These are phyloP conservation scores for Barypeithes pellucidus DNA, from an alignment of 2,888 invertebrate genomes.

Conservation along the genomic window DNA sequence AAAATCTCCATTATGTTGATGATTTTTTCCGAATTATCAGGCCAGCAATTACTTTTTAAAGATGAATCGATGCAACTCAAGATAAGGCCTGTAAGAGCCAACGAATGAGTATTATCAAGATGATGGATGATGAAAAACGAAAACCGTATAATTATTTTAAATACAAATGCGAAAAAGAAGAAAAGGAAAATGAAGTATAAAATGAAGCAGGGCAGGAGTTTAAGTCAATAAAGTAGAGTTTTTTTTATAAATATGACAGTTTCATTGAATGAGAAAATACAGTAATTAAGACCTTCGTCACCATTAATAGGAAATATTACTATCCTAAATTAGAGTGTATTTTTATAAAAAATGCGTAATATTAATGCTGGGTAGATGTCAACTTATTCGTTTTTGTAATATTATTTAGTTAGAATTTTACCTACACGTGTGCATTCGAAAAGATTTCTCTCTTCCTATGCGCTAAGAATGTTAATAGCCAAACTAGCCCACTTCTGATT, in stretches of 20 bases:
- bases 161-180: conserved; percentile 54
- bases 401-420: no score
- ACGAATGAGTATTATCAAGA: conserved; percentile 69
- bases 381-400: no score
- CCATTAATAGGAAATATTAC: no score
- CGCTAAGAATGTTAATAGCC: no score
- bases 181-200: conserved; percentile 48
- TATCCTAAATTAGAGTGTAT: no score
- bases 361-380: no score
- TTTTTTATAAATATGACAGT: background rate
- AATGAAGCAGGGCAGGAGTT: conserved; percentile 21
- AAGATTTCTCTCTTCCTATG: no score
- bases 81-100: conserved; percentile 65
- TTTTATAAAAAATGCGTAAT: no score
- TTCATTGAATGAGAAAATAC: no score
- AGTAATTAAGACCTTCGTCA: no score
- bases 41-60: conserved; percentile 46
- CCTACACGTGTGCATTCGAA: no score
- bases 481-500: no score
- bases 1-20: conserved; percentile 32
- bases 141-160: conserved; percentile 67
- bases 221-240: background rate
- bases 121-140: conserved; percentile 70
- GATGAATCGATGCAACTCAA: conserved; percentile 65
- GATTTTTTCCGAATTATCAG: conserved; percentile 22